Percentiles rank a stretch among this genome's conserved stretches.
phyloP scores from a whole-genome alignment of 2,888 invertebrate genomes.

The Sinhomidia bicolor region DNA sequence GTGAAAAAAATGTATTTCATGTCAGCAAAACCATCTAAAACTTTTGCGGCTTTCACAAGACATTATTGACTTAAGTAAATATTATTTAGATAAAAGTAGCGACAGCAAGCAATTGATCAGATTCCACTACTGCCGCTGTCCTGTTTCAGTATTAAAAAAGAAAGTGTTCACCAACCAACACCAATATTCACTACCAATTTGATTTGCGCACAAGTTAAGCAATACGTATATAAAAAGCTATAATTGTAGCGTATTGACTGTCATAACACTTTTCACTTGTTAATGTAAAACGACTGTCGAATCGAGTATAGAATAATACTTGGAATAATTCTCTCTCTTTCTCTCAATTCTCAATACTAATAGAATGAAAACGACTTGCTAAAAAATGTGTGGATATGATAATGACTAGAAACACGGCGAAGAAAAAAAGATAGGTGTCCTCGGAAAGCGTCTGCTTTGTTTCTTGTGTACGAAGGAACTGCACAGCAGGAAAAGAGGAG shows the following conservation, averaged over 20 bases:
- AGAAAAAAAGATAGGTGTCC: not conserved
- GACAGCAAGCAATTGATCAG: not conserved
- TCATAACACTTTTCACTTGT: conserved; percentile 27
- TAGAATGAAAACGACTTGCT: conserved; percentile 4
- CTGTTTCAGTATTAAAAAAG: not conserved
- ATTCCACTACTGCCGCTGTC: not conserved
- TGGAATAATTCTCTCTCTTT: not conserved
- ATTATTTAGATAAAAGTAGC: not conserved
- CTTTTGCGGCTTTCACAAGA: not conserved
- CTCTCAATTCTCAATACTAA: not conserved
- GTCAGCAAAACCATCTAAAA: not conserved
- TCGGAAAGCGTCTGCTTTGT: conserved; percentile 58
- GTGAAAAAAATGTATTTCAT: not conserved
- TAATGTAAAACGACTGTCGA: not conserved
- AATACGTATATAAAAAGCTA: conserved; percentile 5
- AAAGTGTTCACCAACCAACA: not conserved
- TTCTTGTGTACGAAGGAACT: conserved; percentile 64
- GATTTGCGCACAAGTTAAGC: not conserved
- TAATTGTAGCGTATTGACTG: conserved; percentile 17
- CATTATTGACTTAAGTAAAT: not conserved
- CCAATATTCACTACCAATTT: not conserved
- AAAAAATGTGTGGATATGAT: not conserved
- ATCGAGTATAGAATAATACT: not conserved
- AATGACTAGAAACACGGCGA: conserved; percentile 24
- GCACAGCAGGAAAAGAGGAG: conserved; percentile 54